Evolutionary conservation across 1,140 invertebrate species (phyloP), one percentile per base, ranked within the genome.

Genomic region (Philopotamus ludificatus): DNA sequence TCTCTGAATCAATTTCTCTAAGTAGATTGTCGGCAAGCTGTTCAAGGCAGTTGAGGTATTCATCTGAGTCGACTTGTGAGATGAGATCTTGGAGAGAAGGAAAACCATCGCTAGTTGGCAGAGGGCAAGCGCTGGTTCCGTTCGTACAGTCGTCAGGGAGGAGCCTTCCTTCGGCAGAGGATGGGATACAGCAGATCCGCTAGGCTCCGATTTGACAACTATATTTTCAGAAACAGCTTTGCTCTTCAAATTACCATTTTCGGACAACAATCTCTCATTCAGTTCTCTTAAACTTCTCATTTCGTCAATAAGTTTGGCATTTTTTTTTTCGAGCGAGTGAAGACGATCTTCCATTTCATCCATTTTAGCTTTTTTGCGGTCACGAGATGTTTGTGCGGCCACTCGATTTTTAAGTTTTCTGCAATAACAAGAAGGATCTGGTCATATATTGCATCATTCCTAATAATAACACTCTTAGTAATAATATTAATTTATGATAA

Each of bases 391-490:
- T 77, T 99, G 96, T n/a, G 97, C 97, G 34, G 97, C 96, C 12
- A 98, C 93, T 72, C 96, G 83, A 76, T 98, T 99, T 77, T 98
- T 98, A 69, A 98, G 75, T 82, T 98, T 98, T 76, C 96, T 95
- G 74, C 54, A 78, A 79, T 72, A 74, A 59, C 51, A 53, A n/a
- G n/a, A n/a, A n/a, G n/a, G n/a, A n/a, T n/a, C 41, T 15, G n/a
- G n/a, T n/a, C n/a, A n/a, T n/a, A n/a, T n/a, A n/a, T n/a, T n/a
- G n/a, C n/a, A n/a, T n/a, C n/a, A n/a, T n/a, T n/a, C n/a, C n/a
- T n/a, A n/a, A n/a, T n/a, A n/a, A n/a, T n/a, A 8, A 8, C 34
- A 39, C 7, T n/a, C 34, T 39, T 39, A 39, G 34, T 39, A 39
- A 8, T 8, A 39, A 8, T n/a, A 8, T 39, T 8, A 39, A 8